These are phyloP conservation scores for Entomobrya multifasciata DNA, from an alignment of 2,888 invertebrate species.

Conservation along the genomic window DNA sequence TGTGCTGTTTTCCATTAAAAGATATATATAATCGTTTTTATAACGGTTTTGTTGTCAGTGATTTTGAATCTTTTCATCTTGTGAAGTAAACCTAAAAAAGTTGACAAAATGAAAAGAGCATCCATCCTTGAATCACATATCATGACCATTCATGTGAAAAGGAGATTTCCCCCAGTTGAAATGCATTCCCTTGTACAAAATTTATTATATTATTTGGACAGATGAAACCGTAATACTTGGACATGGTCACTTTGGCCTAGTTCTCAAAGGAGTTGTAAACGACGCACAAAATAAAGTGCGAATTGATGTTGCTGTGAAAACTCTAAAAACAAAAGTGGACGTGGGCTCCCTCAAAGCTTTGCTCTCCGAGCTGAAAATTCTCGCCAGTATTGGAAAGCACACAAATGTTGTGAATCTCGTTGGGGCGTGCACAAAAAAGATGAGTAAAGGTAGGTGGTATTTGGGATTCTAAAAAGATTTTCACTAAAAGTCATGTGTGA, in stretches of 20 bases:
- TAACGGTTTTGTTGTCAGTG: neutral
- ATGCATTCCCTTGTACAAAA: neutral
- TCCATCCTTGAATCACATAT: too few species aligned
- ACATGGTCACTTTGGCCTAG: slow-evolving; percentile 73
- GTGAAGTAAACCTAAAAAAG: neutral
- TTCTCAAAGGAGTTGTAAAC: slow-evolving; percentile 71
- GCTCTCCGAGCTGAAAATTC: slow-evolving; percentile 74
- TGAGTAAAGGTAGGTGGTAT: slow-evolving; percentile 65
- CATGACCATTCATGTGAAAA: neutral
- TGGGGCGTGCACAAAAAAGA: slow-evolving; percentile 74
- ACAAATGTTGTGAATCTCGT: slow-evolving; percentile 72
- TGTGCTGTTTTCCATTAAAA: too few species aligned
- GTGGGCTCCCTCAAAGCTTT: slow-evolving; percentile 71
- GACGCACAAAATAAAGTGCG: slow-evolving; percentile 53
- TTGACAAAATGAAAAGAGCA: neutral
- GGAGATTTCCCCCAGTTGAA: too few species aligned
- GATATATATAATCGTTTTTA: neutral
- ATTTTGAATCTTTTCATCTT: neutral
- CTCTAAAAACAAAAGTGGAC: slow-evolving; percentile 72
- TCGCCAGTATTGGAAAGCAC: slow-evolving; percentile 73
- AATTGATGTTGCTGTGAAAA: slow-evolving; percentile 74
- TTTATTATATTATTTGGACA: slow-evolving; percentile 27
- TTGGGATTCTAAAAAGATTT: neutral
- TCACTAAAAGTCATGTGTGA: neutral
- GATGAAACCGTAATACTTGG: slow-evolving; percentile 74